Evolutionary conservation across 2,113 vertebrate species (phyloP).

Genomic region (Gadus macrocephalus): DNA sequence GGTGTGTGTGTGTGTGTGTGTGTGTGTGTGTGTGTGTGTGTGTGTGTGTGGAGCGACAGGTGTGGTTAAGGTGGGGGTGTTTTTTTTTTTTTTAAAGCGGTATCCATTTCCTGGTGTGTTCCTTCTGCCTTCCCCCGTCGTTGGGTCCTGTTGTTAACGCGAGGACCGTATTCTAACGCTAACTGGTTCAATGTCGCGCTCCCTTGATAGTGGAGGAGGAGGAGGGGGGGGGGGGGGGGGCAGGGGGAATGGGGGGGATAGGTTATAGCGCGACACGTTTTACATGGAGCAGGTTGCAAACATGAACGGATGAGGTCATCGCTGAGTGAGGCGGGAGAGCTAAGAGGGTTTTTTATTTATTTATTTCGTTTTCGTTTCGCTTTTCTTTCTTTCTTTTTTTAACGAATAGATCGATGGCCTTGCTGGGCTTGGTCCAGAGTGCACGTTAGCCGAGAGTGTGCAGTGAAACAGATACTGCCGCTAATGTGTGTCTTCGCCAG

Average conservation of each 20-base stretch:
- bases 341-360: too few relatives aligned
- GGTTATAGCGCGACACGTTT: too few relatives aligned
- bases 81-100: slow-evolving; percentile 33
- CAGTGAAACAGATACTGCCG: slow-evolving; percentile 43
- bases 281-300: too few relatives aligned
- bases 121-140: slow-evolving; percentile 33
- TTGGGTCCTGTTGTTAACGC: background rate
- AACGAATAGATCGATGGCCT: slow-evolving; percentile 59
- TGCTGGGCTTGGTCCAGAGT: slow-evolving; percentile 16
- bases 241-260: too few relatives aligned
- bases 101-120: slow-evolving; percentile 18
- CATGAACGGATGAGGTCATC: too few relatives aligned
- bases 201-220: too few relatives aligned
- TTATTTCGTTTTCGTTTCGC: background rate
- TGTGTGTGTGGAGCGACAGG: slow-evolving; percentile 12
- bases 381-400: slow-evolving; percentile 27
- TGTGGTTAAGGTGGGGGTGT: slow-evolving; percentile 14
- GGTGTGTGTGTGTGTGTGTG: background rate
- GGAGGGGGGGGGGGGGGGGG: too few relatives aligned
- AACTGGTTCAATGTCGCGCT: too few relatives aligned
- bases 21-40: background rate
- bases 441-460: slow-evolving; percentile 17
- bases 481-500: slow-evolving; percentile 37
- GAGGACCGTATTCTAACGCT: too few relatives aligned
- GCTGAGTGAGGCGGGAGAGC: too few relatives aligned